Evolutionary conservation across 2,113 vertebrate species (phyloP).

Genomic region (Chelonoidis abingdonii): DNA sequence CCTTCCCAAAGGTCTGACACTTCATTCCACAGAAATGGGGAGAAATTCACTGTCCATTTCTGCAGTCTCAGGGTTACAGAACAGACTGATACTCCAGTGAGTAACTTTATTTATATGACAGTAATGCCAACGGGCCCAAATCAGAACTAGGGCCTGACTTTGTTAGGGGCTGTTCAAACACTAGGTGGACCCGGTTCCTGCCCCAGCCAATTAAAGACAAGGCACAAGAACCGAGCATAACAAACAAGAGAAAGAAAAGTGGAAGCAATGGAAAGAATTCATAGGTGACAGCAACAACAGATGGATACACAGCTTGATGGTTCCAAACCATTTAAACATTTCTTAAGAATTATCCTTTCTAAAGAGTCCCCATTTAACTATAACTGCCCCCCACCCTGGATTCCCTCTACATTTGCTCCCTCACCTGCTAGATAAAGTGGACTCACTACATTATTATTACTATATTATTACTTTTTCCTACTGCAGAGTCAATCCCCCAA

Average conservation of each 20-base stretch:
- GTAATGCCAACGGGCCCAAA: neutral
- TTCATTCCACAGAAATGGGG: neutral
- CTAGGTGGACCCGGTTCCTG: neutral
- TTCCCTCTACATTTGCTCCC: neutral
- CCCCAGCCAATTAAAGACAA: neutral
- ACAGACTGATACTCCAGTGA: rapidly evolving
- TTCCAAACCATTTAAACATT: neutral
- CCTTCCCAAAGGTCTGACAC: neutral
- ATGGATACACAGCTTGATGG: neutral
- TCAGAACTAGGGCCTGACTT: neutral
- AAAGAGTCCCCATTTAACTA: neutral
- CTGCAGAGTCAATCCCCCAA: no score
- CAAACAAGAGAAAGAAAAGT: neutral
- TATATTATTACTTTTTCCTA: neutral
- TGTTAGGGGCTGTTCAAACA: neutral
- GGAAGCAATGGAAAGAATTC: neutral
- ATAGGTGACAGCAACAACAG: neutral
- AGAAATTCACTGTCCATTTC: neutral
- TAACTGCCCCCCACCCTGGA: neutral
- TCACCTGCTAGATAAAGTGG: neutral
- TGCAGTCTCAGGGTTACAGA: neutral
- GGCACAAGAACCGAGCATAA: neutral
- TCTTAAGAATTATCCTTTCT: neutral
- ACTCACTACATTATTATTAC: neutral
- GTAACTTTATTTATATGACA: neutral